Base-by-base conservation (phyloP, 2,888 invertebrate species). In the Noctua janthe region DNA sequence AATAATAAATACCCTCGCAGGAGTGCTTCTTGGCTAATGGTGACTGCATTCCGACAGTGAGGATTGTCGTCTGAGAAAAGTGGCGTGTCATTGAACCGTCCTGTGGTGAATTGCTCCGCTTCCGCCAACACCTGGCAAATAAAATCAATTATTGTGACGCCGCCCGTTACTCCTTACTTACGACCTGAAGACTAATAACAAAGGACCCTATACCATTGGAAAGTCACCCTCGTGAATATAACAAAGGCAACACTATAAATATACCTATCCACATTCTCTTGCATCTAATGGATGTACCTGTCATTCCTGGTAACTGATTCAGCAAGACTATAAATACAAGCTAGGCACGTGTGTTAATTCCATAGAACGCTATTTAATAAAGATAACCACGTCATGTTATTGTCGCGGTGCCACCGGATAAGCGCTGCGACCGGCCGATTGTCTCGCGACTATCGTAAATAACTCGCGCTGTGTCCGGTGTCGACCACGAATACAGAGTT, bases 391-490 rank as follows among this genome's bases (percentile, higher is more conserved):
- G 96, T 96, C 97, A 96, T 95, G 95, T 95, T 94, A 96, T 96
- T 95, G 96, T 96, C 95, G 92, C 92, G 93, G 94, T 94, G 94
- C 82, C 94, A 96, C 97, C 97, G 97, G 97, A 97, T 96, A 96
- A 95, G 94, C 95, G 90, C 91, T 92, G 94, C 95, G 93, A 93
- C 95, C 94, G 94, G 95, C 93, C 96, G 96, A 97, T 97, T 96
- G 97, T 97, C 95, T 96, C 94, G 94, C 94, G 93, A 92, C 94
- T 94, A 94, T 96, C 96, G 96, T 97, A 97, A 97, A 97, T 97
- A 96, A 97, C 96, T 94, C 94, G 93, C 91, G 87, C 92, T 91
- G 93, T 96, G 96, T 96, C 96, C 96, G 96, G 96, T 95, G 93
- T 92, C 93, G 91, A 93, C 93, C 89, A 92, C 92, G 96, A 95